These are phyloP conservation scores for Tenthredo distinguenda DNA, from an alignment of 2,888 invertebrate genomes.

Conservation along the genomic window DNA sequence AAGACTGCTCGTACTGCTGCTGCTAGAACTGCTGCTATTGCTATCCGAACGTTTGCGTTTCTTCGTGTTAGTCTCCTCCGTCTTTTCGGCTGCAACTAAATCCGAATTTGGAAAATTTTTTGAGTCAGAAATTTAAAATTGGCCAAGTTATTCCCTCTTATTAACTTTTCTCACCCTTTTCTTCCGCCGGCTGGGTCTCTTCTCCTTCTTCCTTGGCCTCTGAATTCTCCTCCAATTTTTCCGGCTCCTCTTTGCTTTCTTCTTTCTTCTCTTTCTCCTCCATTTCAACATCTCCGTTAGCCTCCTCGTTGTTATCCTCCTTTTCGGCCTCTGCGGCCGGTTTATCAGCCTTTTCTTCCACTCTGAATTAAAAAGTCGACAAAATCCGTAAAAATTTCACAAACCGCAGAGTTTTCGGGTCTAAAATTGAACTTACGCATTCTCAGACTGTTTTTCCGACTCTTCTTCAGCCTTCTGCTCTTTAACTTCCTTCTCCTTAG, in stretches of 20 bases:
- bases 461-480: conserved; percentile 56
- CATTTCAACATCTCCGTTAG: conserved; percentile 69
- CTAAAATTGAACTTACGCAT: conserved; percentile 14
- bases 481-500: conserved; percentile 67
- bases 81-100: conserved; percentile 71
- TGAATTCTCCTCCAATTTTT: conserved; percentile 77
- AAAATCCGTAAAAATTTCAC: background rate
- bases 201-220: conserved; percentile 79
- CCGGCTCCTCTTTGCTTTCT: conserved; percentile 75
- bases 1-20: conserved; percentile 76
- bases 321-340: conserved; percentile 63
- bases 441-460: conserved; percentile 31
- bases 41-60: conserved; percentile 80
- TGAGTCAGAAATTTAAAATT: no score
- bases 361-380: background rate
- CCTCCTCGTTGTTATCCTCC: conserved; percentile 67
- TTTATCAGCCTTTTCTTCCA: conserved; percentile 51
- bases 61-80: conserved; percentile 77
- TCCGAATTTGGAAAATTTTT: background rate
- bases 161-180: conserved; percentile 58
- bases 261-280: conserved; percentile 71
- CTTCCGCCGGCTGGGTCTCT: conserved; percentile 69
- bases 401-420: background rate
- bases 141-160: no score
- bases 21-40: conserved; percentile 79